Percentiles rank a stretch among this genome's conserved stretches.
Evolutionary conservation across 2,113 vertebrate genomes (phyloP).

Genomic region (Microcebus jonahi): DNA sequence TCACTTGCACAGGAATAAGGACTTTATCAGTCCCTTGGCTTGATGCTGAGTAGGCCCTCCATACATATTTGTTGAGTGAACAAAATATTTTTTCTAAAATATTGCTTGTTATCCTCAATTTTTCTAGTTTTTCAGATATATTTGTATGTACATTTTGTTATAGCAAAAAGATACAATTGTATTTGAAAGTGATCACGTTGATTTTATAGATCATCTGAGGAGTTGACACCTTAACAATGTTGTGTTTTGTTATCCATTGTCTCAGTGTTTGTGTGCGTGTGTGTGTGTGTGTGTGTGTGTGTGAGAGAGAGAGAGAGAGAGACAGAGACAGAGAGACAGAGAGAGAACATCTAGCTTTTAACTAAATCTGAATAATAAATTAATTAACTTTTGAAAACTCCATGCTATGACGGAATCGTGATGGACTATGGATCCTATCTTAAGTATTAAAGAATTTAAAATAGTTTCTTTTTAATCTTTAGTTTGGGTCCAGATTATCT

Average conservation of each 20-base stretch:
- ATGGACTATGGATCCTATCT: neutral
- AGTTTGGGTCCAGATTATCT: neutral
- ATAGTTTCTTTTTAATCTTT: neutral
- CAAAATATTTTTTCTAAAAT: neutral
- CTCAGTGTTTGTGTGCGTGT: neutral
- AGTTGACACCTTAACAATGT: neutral
- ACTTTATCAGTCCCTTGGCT: neutral
- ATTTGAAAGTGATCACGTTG: neutral
- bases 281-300: neutral
- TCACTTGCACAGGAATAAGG: neutral
- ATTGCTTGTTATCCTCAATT: neutral
- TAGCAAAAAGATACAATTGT: neutral
- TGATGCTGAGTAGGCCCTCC: neutral
- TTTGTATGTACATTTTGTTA: neutral
- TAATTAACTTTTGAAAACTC: neutral
- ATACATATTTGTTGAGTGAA: neutral
- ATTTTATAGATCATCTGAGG: neutral
- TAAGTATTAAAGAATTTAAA: neutral
- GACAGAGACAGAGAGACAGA: no score
- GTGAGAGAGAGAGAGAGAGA: no score
- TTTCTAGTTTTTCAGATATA: neutral
- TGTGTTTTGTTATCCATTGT: neutral
- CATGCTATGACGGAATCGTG: neutral
- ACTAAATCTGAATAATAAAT: neutral
- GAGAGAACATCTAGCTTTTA: neutral